phyloP scores from a whole-genome alignment of 1,140 invertebrate genomes.

The Stenopsyche tienmushanensis region DNA sequence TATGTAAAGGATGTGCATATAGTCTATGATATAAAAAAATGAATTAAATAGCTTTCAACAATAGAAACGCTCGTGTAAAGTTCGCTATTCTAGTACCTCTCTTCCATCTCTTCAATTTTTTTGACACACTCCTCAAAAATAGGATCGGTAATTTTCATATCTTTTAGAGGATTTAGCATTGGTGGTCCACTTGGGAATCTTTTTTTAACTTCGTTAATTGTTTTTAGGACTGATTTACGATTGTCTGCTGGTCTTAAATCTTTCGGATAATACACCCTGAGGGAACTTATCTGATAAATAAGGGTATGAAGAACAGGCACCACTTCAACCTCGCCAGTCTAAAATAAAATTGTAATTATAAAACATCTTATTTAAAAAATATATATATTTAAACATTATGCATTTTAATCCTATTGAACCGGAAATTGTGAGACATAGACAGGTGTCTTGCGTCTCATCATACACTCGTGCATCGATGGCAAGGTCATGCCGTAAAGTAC shows the following conservation, averaged over 20 bases:
- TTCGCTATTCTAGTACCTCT: conserved; percentile 55
- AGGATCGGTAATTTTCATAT: conserved; percentile 92
- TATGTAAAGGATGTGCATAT: conserved; percentile 81
- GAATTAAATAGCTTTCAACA: not conserved
- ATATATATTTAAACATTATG: too few relatives aligned
- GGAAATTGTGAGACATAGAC: too few relatives aligned
- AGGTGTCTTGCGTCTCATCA: too few relatives aligned
- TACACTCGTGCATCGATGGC: too few relatives aligned
- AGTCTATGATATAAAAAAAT: conserved; percentile 56
- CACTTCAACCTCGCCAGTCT: conserved; percentile 84
- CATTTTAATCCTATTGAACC: too few relatives aligned
- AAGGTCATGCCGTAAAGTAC: too few relatives aligned
- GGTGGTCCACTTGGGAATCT: conserved; percentile 85
- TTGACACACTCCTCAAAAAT: conserved; percentile 78
- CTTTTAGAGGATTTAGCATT: conserved; percentile 88
- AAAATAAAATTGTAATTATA: conserved; percentile 32
- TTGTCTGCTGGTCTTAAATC: conserved; percentile 85
- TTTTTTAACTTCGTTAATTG: conserved; percentile 87
- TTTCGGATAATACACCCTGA: conserved; percentile 87
- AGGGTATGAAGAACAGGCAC: conserved; percentile 82
- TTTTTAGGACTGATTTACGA: conserved; percentile 81
- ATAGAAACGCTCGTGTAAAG: not conserved
- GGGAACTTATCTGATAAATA: conserved; percentile 85
- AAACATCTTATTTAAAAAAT: not conserved
- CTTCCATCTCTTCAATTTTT: conserved; percentile 81